Percentiles rank a stretch among this genome's conserved stretches.
Conservation (phyloP, 2,888 invertebrate genomes). For the Hyposoter dolosus region DNA sequence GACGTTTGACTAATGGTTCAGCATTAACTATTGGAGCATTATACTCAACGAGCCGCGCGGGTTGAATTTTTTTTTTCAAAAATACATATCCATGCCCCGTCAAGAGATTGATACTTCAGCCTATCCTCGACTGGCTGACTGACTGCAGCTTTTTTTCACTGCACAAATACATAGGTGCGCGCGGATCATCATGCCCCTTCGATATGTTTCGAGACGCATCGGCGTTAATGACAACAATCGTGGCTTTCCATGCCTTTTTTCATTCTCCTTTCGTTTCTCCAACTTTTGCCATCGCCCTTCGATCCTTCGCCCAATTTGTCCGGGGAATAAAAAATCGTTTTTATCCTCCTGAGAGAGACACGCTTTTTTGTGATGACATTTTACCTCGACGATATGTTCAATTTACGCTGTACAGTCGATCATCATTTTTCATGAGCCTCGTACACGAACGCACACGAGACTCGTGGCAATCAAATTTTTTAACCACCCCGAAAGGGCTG, state of each 20-base stretch:
- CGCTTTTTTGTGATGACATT: slow-evolving; percentile 49
- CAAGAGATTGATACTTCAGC: slow-evolving; percentile 83
- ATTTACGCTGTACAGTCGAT: slow-evolving; percentile 48
- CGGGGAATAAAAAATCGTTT: slow-evolving; percentile 58
- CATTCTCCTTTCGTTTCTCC: slow-evolving; percentile 32
- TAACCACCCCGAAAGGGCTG: slow-evolving; percentile 4
- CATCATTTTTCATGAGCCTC: slow-evolving; percentile 62
- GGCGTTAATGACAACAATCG: slow-evolving; percentile 79
- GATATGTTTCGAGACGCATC: slow-evolving; percentile 58
- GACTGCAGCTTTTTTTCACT: slow-evolving; percentile 61
- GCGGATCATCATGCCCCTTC: slow-evolving; percentile 42
- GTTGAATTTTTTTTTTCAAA: slow-evolving; percentile 81
- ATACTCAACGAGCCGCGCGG: slow-evolving; percentile 78
- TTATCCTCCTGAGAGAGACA: slow-evolving; percentile 30
- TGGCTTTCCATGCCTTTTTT: slow-evolving; percentile 67
- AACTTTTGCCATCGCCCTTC: slow-evolving; percentile 54
- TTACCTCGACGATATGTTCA: slow-evolving; percentile 22
- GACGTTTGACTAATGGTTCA: slow-evolving; percentile 85
- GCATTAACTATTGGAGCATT: slow-evolving; percentile 84
- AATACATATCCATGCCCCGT: slow-evolving; percentile 81
- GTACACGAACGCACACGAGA: neutral
- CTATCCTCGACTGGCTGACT: slow-evolving; percentile 74
- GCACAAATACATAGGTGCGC: slow-evolving; percentile 20
- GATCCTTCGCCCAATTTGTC: slow-evolving; percentile 30
- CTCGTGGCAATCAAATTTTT: slow-evolving; percentile 2